Evolutionary conservation across 2,113 vertebrate genomes (phyloP).

Genomic region (Corvus hawaiiensis): DNA sequence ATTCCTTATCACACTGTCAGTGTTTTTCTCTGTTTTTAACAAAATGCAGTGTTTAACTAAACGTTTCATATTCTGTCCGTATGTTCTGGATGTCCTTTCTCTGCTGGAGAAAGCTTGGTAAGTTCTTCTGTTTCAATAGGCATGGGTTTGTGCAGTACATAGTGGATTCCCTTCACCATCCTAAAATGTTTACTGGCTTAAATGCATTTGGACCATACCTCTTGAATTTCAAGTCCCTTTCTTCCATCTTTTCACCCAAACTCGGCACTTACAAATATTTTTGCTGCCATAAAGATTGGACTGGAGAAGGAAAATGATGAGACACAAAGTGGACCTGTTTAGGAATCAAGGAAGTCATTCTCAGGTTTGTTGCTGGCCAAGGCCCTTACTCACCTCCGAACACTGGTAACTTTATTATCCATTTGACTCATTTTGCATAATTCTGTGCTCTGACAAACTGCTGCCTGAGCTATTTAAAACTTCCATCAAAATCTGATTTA

Average conservation of each 20-base stretch:
- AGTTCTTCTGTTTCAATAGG: background rate
- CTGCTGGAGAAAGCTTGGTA: background rate
- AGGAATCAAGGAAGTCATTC: conserved; percentile 20
- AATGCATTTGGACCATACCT: background rate
- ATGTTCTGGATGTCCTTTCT: background rate
- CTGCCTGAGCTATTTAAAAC: background rate
- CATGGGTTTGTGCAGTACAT: background rate
- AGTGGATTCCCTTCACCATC: background rate
- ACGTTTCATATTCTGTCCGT: background rate
- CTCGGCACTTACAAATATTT: background rate
- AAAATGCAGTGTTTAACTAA: background rate
- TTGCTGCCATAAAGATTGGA: background rate
- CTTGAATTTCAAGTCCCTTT: background rate
- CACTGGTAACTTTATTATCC: conserved; percentile 51
- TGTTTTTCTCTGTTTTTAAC: conserved; percentile 1
- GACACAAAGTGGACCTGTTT: conserved; percentile 28
- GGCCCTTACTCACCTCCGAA: background rate
- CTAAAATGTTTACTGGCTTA: background rate
- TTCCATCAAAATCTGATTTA: background rate
- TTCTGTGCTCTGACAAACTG: background rate
- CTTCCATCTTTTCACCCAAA: background rate
- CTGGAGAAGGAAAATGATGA: conserved; percentile 6
- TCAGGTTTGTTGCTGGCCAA: background rate
- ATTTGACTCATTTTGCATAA: conserved; percentile 33
- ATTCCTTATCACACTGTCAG: background rate